These are phyloP conservation scores for Gouania willdenowi DNA, from an alignment of 2,797 vertebrate species.

Conservation along the genomic window DNA sequence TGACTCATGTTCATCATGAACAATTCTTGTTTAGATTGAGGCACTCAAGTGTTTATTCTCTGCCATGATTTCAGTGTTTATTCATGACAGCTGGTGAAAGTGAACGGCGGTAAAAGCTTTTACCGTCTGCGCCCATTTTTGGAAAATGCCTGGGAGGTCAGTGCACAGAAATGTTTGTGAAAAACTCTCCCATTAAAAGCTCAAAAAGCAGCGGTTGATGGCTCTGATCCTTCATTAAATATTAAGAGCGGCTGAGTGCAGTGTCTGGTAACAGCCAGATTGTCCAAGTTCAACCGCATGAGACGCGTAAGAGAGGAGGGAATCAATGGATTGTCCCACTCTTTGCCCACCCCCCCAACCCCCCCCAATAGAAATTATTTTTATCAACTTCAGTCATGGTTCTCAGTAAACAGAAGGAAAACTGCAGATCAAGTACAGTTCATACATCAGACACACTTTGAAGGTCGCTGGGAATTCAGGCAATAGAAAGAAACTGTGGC, in stretches of 20 bases:
- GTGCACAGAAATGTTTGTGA: conserved; percentile 2
- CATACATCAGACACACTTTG: not conserved
- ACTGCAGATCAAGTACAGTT: not conserved
- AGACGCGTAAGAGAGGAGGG: conserved; percentile 11
- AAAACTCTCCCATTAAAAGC: conserved; percentile 42
- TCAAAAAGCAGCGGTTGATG: conserved; percentile 24
- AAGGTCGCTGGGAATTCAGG: conserved; percentile 7
- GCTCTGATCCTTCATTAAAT: conserved; percentile 54
- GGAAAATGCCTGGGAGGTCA: conserved; percentile 18
- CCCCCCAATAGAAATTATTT: not conserved
- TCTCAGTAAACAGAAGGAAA: not conserved
- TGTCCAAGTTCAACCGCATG: conserved; percentile 35
- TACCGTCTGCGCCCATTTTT: conserved; percentile 5
- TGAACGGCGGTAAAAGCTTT: conserved; percentile 21
- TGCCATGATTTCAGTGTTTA: not conserved
- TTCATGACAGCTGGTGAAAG: not conserved
- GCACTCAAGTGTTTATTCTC: not conserved
- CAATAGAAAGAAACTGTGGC: not conserved
- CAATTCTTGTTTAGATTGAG: no score
- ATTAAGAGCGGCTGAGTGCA: conserved; percentile 61
- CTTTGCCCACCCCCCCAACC: not conserved
- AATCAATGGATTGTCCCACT: not conserved
- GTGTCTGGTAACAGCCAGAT: conserved; percentile 52
- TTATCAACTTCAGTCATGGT: not conserved
- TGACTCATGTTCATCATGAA: no score